These are phyloP conservation scores for Aphelocoma californica DNA, from an alignment of 2,797 vertebrate genomes.

Conservation along the genomic window DNA sequence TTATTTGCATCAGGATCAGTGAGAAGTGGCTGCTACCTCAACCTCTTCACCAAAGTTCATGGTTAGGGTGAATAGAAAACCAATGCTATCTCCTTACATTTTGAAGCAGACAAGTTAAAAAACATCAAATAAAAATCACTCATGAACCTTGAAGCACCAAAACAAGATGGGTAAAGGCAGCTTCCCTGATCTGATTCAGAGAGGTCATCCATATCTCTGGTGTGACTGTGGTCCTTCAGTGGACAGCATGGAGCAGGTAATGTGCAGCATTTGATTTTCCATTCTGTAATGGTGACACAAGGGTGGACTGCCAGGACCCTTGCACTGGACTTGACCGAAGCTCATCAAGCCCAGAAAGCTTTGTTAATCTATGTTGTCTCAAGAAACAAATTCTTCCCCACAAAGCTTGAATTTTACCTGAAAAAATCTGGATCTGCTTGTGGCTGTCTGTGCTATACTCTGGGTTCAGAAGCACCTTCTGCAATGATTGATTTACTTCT, in stretches of 20 bases:
- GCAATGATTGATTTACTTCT: neutral
- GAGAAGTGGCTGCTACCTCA: neutral
- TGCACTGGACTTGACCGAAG: neutral
- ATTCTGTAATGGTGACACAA: neutral
- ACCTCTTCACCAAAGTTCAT: neutral
- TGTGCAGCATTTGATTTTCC: neutral
- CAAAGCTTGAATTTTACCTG: neutral
- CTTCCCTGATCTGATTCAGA: neutral
- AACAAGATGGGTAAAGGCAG: neutral
- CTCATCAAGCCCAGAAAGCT: neutral
- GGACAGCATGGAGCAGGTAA: neutral
- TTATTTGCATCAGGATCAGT: neutral
- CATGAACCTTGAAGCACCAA: neutral
- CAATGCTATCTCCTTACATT: neutral
- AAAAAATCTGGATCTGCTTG: neutral
- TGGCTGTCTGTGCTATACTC: neutral
- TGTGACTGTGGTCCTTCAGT: neutral
- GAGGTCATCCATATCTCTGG: rapidly evolving
- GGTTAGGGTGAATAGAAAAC: neutral
- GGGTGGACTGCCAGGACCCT: neutral
- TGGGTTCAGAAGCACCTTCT: neutral
- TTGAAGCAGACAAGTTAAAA: neutral
- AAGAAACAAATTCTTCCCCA: neutral
- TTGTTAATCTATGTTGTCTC: neutral
- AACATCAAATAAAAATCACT: neutral